phyloP scores from a whole-genome alignment of 2,797 vertebrate genomes.

The Microchirus variegatus region DNA sequence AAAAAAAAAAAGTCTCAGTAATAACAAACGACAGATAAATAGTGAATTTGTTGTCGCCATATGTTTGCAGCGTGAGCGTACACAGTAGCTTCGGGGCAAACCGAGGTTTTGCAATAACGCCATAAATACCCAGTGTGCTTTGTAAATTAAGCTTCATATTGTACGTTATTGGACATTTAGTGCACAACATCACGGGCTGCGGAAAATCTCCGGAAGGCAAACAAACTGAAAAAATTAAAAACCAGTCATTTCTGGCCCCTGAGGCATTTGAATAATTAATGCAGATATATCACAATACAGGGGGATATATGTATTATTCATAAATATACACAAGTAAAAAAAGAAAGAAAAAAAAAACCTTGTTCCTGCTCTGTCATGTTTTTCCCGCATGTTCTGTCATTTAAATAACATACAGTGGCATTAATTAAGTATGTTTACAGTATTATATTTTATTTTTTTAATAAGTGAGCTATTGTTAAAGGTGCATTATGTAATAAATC shows the following conservation, averaged over 20 bases:
- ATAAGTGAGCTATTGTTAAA: too few relatives aligned
- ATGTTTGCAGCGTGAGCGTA: constrained; percentile 16
- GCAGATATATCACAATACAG: constrained; percentile 37
- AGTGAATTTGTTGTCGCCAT: constrained; percentile 20
- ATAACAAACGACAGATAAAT: constrained; percentile 23
- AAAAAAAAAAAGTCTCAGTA: constrained; percentile 8
- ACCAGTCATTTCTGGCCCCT: constrained; percentile 18
- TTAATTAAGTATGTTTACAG: constrained; percentile 8
- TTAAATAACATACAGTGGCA: constrained; percentile 13
- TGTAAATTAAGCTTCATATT: constrained; percentile 13
- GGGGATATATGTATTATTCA: constrained; percentile 43
- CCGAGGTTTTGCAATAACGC: constrained; percentile 41
- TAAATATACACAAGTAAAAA: not conserved
- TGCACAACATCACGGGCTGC: constrained; percentile 21
- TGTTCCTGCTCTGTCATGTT: too few relatives aligned
- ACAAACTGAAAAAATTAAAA: constrained; percentile 40
- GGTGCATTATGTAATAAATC: too few relatives aligned
- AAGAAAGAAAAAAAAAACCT: not conserved
- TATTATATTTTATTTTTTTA: too few relatives aligned
- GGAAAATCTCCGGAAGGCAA: constrained; percentile 24
- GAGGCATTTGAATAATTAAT: constrained; percentile 54
- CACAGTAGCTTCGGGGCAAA: constrained; percentile 19
- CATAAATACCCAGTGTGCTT: constrained; percentile 31
- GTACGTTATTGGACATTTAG: constrained; percentile 31
- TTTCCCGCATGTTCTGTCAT: not conserved